Conservation (phyloP, 1,140 invertebrate genomes). For the Caenorhabditis latens region DNA sequence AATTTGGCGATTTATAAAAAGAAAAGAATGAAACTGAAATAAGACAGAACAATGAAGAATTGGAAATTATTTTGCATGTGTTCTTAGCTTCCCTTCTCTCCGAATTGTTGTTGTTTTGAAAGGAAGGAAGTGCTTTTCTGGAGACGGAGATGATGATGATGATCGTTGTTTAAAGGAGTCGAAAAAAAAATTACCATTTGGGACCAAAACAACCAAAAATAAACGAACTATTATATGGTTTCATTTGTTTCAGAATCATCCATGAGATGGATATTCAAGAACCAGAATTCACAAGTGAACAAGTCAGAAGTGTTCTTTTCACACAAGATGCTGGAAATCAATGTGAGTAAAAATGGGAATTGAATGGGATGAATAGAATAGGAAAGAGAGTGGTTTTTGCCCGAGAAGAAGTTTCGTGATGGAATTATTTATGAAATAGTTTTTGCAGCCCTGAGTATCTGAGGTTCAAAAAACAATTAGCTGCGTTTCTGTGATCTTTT, state of each 20-base stretch:
- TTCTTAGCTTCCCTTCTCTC: background rate
- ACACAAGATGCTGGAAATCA: slow-evolving; percentile 81
- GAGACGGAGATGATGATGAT: slow-evolving; percentile 37
- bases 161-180: slow-evolving; percentile 4
- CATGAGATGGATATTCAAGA: slow-evolving; percentile 80
- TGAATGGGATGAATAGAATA: background rate
- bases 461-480: background rate
- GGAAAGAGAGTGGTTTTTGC: background rate
- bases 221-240: background rate
- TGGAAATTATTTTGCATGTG: background rate
- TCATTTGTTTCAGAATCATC: slow-evolving; percentile 71
- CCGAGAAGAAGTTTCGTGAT: background rate
- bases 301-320: slow-evolving; percentile 81
- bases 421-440: background rate
- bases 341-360: slow-evolving; percentile 64
- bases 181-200: slow-evolving; percentile 22
- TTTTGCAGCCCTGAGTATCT: background rate
- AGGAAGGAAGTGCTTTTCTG: slow-evolving; percentile 50
- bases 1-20: background rate
- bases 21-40: background rate
- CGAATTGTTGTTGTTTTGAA: slow-evolving; percentile 46
- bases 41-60: background rate
- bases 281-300: slow-evolving; percentile 79
- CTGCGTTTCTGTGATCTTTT: too few species aligned
- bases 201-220: slow-evolving; percentile 33